A percentile compares a stretch with the other conserved stretches of the same genome.
Conservation (phyloP, 2,888 invertebrate species). For the Mythimna impura region DNA sequence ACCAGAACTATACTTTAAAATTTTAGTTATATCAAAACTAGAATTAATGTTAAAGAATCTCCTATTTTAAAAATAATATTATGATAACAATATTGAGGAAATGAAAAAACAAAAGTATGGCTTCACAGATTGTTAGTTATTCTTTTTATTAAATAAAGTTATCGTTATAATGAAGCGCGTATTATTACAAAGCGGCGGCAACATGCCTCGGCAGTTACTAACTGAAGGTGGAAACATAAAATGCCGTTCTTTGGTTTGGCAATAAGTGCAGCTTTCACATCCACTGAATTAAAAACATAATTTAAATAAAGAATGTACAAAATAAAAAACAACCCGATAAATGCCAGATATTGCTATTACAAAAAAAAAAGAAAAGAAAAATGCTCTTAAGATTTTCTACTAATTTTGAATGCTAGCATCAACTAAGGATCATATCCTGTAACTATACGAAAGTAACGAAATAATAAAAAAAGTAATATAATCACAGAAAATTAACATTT, state of each 20-base stretch:
- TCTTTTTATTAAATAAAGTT: constrained; percentile 46
- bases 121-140: constrained; percentile 68
- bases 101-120: constrained; percentile 62
- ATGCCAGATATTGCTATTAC: constrained; percentile 63
- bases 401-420: constrained; percentile 77
- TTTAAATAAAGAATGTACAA: constrained; percentile 48
- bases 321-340: constrained; percentile 69
- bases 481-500: constrained; percentile 87
- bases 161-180: constrained; percentile 65
- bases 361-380: constrained; percentile 57
- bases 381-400: constrained; percentile 39
- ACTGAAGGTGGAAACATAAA: constrained; percentile 66
- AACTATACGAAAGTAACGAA: constrained; percentile 79
- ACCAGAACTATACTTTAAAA: constrained; percentile 58
- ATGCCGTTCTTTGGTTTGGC: constrained; percentile 82
- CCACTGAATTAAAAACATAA: constrained; percentile 49
- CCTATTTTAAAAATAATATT: constrained; percentile 69
- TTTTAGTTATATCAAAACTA: constrained; percentile 58
- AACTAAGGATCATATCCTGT: constrained; percentile 86
- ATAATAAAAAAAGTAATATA: constrained; percentile 79
- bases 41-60: constrained; percentile 55
- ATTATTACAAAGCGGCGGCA: constrained; percentile 77
- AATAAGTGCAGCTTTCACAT: constrained; percentile 63
- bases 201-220: constrained; percentile 54
- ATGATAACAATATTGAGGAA: constrained; percentile 68